Evolutionary conservation across 2,888 invertebrate species (phyloP).

Genomic region (Salpingus planirostris): DNA sequence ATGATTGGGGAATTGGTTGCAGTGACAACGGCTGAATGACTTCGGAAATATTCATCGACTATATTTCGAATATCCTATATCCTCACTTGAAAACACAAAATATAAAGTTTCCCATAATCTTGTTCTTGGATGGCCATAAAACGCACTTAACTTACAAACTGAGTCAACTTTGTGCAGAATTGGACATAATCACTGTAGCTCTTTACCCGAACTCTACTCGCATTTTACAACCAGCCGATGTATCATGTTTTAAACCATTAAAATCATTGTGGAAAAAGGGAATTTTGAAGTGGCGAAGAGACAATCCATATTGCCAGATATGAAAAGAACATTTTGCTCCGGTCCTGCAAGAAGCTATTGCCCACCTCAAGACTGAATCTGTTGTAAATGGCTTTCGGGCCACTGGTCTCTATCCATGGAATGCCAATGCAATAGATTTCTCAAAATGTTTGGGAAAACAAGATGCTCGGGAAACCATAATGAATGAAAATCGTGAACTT

Average conservation of each 20-base stretch:
- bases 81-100: slow-evolving; percentile 27
- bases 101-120: slow-evolving; percentile 26
- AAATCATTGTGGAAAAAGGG: too few relatives aligned
- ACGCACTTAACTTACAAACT: slow-evolving; percentile 12
- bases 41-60: slow-evolving; percentile 35
- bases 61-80: slow-evolving; percentile 28
- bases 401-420: too few relatives aligned
- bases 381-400: too few relatives aligned
- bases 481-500: too few relatives aligned
- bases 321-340: slow-evolving; percentile 6
- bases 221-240: slow-evolving; percentile 24
- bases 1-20: slow-evolving; percentile 33
- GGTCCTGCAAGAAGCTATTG: slow-evolving; percentile 17
- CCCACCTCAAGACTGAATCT: too few relatives aligned
- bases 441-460: too few relatives aligned
- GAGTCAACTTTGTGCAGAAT: slow-evolving; percentile 11
- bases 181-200: slow-evolving; percentile 18
- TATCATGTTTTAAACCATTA: slow-evolving; percentile 18
- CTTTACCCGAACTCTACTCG: slow-evolving; percentile 20
- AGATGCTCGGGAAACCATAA: too few relatives aligned
- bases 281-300: slow-evolving; percentile 24
- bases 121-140: too few relatives aligned
- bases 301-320: slow-evolving; percentile 8
- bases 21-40: slow-evolving; percentile 39
- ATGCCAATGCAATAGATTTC: too few relatives aligned